Conservation (phyloP, 2,797 vertebrate genomes). For the Lithobates pipiens region DNA sequence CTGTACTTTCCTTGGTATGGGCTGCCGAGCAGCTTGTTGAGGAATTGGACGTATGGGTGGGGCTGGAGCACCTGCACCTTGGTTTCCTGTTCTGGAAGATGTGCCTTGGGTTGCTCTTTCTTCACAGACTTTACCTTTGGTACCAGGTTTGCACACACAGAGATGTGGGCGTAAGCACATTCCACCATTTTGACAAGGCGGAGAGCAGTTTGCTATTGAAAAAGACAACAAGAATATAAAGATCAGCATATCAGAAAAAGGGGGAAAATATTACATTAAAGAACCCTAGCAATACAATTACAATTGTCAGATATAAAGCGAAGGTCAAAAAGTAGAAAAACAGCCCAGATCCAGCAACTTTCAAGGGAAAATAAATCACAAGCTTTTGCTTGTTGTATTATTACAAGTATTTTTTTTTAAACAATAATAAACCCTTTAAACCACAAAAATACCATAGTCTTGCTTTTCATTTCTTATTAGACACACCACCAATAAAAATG, state of each 20-base stretch:
- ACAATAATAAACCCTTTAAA: too few relatives aligned
- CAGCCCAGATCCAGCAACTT: too few relatives aligned
- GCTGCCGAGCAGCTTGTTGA: slow-evolving; percentile 80
- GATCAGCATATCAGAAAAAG: not conserved
- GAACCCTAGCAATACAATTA: too few relatives aligned
- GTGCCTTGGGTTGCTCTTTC: slow-evolving; percentile 79
- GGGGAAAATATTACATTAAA: not conserved
- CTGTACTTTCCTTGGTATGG: slow-evolving; percentile 75
- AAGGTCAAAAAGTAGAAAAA: too few relatives aligned
- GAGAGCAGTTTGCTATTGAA: slow-evolving; percentile 89
- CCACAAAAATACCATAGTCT: too few relatives aligned
- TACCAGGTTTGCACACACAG: slow-evolving; percentile 94
- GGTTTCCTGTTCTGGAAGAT: slow-evolving; percentile 70
- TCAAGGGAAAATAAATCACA: too few relatives aligned
- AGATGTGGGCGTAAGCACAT: slow-evolving; percentile 95
- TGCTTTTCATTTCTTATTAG: too few relatives aligned
- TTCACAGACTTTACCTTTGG: slow-evolving; percentile 90
- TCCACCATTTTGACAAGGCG: slow-evolving; percentile 94
- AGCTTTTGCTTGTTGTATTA: too few relatives aligned
- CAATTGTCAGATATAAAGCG: too few relatives aligned
- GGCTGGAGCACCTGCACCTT: slow-evolving; percentile 71
- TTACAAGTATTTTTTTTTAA: too few relatives aligned
- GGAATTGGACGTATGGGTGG: slow-evolving; percentile 84
- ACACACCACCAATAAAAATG: too few relatives aligned
- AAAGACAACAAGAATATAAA: slow-evolving; percentile 64